These are phyloP conservation scores for Marmota monax DNA, from an alignment of 2,113 vertebrate species.

Conservation along the genomic window DNA sequence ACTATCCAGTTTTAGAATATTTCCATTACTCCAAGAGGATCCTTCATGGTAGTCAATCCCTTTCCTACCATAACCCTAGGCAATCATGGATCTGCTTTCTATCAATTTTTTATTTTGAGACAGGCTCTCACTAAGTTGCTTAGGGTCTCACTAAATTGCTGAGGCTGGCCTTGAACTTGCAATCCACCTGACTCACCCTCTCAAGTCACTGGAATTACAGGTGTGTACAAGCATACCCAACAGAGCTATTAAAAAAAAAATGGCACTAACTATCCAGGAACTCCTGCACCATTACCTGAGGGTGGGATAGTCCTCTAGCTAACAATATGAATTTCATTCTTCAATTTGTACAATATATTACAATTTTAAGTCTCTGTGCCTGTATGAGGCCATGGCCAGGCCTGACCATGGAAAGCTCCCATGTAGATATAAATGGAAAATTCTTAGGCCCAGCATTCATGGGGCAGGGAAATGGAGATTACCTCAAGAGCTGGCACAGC, in stretches of 20 bases:
- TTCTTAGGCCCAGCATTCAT: background rate
- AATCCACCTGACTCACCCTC: too few species aligned
- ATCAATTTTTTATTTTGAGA: background rate
- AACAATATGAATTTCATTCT: background rate
- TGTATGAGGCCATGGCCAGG: background rate
- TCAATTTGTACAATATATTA: background rate
- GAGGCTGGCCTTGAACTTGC: too few species aligned
- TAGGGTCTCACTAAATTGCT: too few species aligned
- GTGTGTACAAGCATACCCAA: too few species aligned
- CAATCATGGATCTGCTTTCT: background rate
- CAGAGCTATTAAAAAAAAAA: background rate
- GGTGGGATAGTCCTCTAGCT: background rate
- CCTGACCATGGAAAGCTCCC: background rate
- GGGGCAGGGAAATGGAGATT: background rate
- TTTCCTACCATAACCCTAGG: background rate
- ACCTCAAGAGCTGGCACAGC: background rate
- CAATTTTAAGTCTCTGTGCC: background rate
- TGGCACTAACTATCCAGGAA: background rate
- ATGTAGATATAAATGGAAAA: background rate
- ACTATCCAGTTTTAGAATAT: background rate
- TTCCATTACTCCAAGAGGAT: background rate
- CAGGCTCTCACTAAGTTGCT: too few species aligned
- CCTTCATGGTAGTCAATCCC: background rate
- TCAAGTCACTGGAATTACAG: too few species aligned
- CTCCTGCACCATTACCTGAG: background rate